Evolutionary conservation across 2,888 invertebrate genomes (phyloP), one percentile per base, ranked within the genome.

Genomic region (Agrypnus murinus): DNA sequence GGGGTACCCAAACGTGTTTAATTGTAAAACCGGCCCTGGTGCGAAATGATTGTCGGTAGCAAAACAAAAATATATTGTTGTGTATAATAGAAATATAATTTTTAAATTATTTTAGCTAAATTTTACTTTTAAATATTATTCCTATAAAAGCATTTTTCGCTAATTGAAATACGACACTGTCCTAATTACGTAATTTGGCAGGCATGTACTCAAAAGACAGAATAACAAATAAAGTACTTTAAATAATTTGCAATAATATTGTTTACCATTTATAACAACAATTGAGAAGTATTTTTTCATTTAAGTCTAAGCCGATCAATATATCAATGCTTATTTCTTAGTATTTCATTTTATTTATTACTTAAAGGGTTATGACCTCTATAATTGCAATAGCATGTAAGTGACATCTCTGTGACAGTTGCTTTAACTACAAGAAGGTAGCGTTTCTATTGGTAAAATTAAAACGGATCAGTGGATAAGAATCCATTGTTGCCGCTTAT

Each of bases 341-440:
- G 15, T 31, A 32, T 14, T 43, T 25, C 59, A 5, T 34, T 31
- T 45, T 60, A 60, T 45, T 43, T 65, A 60, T 45, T 60, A 46
- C 43, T 31, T 31, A 60, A 60, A 65, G 65, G 55, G 55, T 65
- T 65, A 65, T 57, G 65, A 48, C 65, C 65, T 36, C 64, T 31
- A 50, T 31, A 12, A 50, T 12, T 50, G n/a, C n/a, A n/a, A n/a
- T n/a, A n/a, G n/a, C n/a, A n/a, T n/a, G n/a, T n/a, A n/a, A n/a
- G n/a, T n/a, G n/a, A n/a, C n/a, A n/a, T n/a, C n/a, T n/a, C n/a
- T n/a, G n/a, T n/a, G n/a, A n/a, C n/a, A n/a, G n/a, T n/a, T n/a
- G n/a, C n/a, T n/a, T n/a, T n/a, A n/a, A n/a, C n/a, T n/a, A n/a
- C n/a, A n/a, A n/a, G n/a, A n/a, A n/a, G n/a, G n/a, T n/a, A n/a